Evolutionary conservation across 1,140 invertebrate species (phyloP), one percentile per base, ranked within the genome.

Genomic region (Dendrolimus kikuchii): DNA sequence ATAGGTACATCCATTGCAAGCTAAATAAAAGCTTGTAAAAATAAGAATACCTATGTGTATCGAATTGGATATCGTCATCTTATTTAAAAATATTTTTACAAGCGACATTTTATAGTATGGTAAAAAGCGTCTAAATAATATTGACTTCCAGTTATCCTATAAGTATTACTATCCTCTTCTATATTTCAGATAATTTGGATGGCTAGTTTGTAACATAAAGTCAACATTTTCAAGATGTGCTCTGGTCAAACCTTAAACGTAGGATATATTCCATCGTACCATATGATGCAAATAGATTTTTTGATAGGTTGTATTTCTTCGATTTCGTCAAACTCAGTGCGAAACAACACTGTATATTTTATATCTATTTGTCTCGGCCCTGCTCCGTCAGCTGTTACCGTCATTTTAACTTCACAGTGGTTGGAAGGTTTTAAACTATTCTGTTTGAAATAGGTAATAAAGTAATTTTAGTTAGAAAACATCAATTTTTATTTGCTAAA

Each of bases 231-330:
- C 23, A 23, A 23, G 23, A 23, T 23, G 23, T 23, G 23, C 23
- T 23, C 7, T 38, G 38, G 38, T 38, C 48, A 49, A 53, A 87
- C 84, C 77, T 84, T 81, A 5, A 86, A 59, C 0, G 75, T 86
- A 8, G 84, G 82, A 57, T 83, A 82, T 51, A 86, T 81, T 4
- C 81, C 84, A 53, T 87, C 84, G 40, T 83, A 87, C 77, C 77
- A 84, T 41, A 87, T 55, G n/a, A 53, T 71, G 46, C 74, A 83
- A 60, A 87, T 79, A 5, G 62, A 78, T 48, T 78, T 86, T 5
- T 51, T 70, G 5, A 82, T 59, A 0, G 80, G 79, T 45, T 82
- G 77, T 50, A 82, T 77, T 53, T 86, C 80, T 54, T 75, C 70
- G 0, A 83, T 66, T 47, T 82, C 78, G 10, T 79, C 71, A 41